A percentile compares a stretch with the other conserved stretches of the same genome.
Conservation (phyloP, 92 coral and sea anemone genomes). For the Parazoanthus swiftii region DNA sequence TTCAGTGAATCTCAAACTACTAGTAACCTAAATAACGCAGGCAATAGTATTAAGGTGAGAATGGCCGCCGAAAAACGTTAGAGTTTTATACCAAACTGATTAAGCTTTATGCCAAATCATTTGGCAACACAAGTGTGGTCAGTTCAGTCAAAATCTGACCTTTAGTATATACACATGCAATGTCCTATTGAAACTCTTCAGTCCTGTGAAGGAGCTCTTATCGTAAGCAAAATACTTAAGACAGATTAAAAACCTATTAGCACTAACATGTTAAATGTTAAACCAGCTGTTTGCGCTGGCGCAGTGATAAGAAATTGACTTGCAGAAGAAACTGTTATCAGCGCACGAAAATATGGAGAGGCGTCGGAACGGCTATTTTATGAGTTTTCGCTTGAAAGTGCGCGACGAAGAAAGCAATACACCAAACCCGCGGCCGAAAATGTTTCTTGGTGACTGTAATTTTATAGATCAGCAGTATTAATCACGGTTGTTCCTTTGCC, state of each 20-base stretch:
- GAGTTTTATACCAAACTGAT: background rate
- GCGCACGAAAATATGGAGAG: background rate
- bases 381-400: background rate
- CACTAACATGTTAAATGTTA: slow-evolving; percentile 19
- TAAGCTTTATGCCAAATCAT: background rate
- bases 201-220: slow-evolving; percentile 26
- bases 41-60: background rate
- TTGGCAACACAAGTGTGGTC: background rate
- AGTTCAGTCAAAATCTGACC: background rate
- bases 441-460: background rate
- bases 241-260: slow-evolving; percentile 31
- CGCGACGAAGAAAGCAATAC: too few species aligned
- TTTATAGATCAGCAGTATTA: background rate
- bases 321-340: background rate
- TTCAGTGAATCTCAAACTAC: background rate
- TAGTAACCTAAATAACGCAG: too few species aligned
- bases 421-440: background rate
- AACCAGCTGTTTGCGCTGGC: slow-evolving; percentile 5
- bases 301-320: slow-evolving; percentile 1
- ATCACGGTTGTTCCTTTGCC: background rate
- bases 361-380: background rate
- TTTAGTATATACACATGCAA: background rate
- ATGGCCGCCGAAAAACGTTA: background rate
- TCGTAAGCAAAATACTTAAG: slow-evolving; percentile 20
- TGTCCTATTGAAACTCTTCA: background rate